A percentile compares a stretch with the other conserved stretches of the same genome.
phyloP scores from a whole-genome alignment of 1,140 invertebrate genomes.

The Apis cerana region DNA sequence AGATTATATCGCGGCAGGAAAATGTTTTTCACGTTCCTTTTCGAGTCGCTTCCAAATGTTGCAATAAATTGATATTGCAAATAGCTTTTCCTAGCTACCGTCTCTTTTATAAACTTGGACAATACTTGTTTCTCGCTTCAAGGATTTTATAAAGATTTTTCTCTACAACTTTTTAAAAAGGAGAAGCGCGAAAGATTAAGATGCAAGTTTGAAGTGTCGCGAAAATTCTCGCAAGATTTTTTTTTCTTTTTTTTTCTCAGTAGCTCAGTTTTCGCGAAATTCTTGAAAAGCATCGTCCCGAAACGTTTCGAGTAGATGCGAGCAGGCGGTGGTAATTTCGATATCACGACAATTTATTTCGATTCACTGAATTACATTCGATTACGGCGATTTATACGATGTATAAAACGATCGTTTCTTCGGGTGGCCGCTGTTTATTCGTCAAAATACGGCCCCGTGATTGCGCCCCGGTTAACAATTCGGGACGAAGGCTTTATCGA shows the following conservation, averaged over 20 bases:
- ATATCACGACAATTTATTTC: conserved; percentile 31
- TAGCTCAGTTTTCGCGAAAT: too few species aligned
- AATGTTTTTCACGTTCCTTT: background rate
- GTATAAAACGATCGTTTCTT: background rate
- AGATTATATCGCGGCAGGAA: background rate
- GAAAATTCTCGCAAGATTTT: too few species aligned
- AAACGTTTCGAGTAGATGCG: background rate
- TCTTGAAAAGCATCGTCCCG: background rate
- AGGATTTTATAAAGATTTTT: too few species aligned
- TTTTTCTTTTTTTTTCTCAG: too few species aligned
- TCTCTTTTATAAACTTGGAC: too few species aligned
- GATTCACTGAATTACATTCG: conserved; percentile 16
- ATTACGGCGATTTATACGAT: background rate
- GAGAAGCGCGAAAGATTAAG: too few species aligned
- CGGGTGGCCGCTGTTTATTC: conserved; percentile 13
- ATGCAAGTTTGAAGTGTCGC: too few species aligned
- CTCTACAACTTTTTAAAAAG: too few species aligned
- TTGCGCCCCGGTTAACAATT: background rate
- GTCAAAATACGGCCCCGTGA: background rate
- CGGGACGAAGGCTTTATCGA: conserved; percentile 3
- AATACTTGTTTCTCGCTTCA: too few species aligned
- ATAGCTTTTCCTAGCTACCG: too few species aligned
- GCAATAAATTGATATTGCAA: too few species aligned
- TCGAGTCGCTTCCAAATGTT: background rate
- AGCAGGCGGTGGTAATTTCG: conserved; percentile 7